Base-by-base conservation (phyloP, 2,113 vertebrate species). In the Hiodon tergisus region DNA sequence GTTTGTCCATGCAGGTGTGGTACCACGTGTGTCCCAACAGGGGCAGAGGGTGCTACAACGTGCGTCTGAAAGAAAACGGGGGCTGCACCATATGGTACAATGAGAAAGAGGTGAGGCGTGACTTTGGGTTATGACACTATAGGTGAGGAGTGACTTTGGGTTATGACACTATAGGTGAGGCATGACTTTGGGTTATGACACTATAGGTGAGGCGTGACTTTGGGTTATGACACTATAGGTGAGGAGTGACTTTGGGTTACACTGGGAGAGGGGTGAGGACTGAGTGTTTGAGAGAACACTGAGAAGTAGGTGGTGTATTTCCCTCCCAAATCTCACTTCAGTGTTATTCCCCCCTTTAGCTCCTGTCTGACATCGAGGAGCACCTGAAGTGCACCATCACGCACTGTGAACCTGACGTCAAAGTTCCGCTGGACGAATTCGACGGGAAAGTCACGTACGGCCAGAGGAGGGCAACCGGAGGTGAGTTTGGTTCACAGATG, bases 1-100 rank as follows among this genome's bases (percentile, higher is more conserved):
- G 14, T 77, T 6, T 67, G 50, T 78, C 53, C 68, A 71, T 81
- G 4, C 80, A 99, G 97, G 97, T 99, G 74, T 99, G 96, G 97
- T 99, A 99, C 85, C 97, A 99, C 0, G 93, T 95, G 0, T 99
- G 97, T 69, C 75, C 93, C 9, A 98, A 88, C 87, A 90, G 95
- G 83, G 97, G 97, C 46, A 91, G 95, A 83, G 94, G 94, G 0
- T 99, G 97, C 85, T 94, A 96, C 0, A 99, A 99, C 84, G 99
- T 97, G 2, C 89, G 89, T 4, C 92, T 99, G 80, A 99, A 98
- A 85, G 95, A 98, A 9, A 94, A 96, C 0, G 97, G 97, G 4
- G 97, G 97, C 17, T 99, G 97, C 79, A 99, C 97, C 77, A 98
- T 99, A 83, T 99, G 97, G 97, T 99, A 99, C 92, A 98, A 98